Conservation (phyloP, 1,140 invertebrate genomes). For the Psilanteris sp. region DNA sequence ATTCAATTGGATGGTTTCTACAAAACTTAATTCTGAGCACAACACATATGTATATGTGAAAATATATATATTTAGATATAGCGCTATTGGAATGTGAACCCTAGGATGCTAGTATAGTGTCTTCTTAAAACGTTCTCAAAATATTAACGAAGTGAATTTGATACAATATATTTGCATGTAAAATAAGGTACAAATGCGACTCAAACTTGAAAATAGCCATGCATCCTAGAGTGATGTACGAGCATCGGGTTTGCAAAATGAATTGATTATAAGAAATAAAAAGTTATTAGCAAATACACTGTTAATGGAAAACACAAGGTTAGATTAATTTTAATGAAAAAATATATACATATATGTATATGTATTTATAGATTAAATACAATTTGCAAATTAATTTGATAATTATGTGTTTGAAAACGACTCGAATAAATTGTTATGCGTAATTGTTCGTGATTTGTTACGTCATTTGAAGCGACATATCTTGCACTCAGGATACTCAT, state of each 20-base stretch:
- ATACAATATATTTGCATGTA: neutral
- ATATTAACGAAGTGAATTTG: neutral
- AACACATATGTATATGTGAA: conserved; percentile 54
- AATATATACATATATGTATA: no score
- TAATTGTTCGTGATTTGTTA: no score
- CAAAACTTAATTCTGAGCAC: conserved; percentile 65
- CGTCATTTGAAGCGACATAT: no score
- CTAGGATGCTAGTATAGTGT: conserved; percentile 42
- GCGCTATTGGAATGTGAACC: conserved; percentile 44
- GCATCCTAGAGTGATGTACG: conserved; percentile 44
- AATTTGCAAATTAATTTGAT: no score
- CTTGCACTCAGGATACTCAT: conserved; percentile 25
- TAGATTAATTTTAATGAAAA: neutral
- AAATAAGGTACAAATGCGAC: neutral
- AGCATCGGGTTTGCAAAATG: conserved; percentile 28
- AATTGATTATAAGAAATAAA: no score
- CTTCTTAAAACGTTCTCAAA: conserved; percentile 2
- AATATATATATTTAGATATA: conserved; percentile 23
- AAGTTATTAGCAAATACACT: no score
- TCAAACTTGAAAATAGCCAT: conserved; percentile 6
- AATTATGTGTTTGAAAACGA: no score
- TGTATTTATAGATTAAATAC: no score
- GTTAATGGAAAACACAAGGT: neutral
- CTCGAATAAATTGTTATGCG: no score
- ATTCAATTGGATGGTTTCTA: neutral